Evolutionary conservation across 92 coral and sea anemone genomes (phyloP), one percentile per base, ranked within the genome.

Genomic region (Muricea muricata): DNA sequence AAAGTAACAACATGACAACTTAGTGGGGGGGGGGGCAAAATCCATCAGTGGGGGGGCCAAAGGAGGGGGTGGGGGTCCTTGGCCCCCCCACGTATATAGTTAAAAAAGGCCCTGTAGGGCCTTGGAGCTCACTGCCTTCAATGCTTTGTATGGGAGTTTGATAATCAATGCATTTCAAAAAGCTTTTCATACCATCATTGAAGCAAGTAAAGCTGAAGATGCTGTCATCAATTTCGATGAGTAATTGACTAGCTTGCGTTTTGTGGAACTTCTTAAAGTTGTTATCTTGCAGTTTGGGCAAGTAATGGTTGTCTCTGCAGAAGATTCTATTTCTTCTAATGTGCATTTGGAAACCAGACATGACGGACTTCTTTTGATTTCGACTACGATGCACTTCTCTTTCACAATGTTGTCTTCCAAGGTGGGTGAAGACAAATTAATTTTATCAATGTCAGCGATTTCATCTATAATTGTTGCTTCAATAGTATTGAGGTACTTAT

Each of bases 301-400:
- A 50, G 93, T 86, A 55, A 84, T 85, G 79, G 54, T 79, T 67
- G 81, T 39, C 65, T 90, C 85, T 40, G 6, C 17, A 1, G 24
- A n/a, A 39, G 86, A 75, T 54, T 50, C 84, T 67, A 57, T 75
- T 71, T 86, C 66, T 85, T 86, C 88, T 80, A 74, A 39, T 86
- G 79, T 20, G 61, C 73, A 78, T 21, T 72, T 87, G 87, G 82
- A 68, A 66, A 80, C 79, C 25, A 86, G 75, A 28, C 93, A 86
- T 28, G 90, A 83, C 45, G 84, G 56, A 46, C 67, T 65, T 52
- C 69, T 73, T 67, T 90, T 90, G 88, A 86, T 89, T 40, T 92
- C 87, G 29, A 90, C 86, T n/a, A 91, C 91, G 33, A 87, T 76
- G 65, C 93, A 83, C 80, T 79, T 79, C 73, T 89, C 90, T 14